Conservation (phyloP, 2,113 vertebrate genomes). For the Orcinus orca region DNA sequence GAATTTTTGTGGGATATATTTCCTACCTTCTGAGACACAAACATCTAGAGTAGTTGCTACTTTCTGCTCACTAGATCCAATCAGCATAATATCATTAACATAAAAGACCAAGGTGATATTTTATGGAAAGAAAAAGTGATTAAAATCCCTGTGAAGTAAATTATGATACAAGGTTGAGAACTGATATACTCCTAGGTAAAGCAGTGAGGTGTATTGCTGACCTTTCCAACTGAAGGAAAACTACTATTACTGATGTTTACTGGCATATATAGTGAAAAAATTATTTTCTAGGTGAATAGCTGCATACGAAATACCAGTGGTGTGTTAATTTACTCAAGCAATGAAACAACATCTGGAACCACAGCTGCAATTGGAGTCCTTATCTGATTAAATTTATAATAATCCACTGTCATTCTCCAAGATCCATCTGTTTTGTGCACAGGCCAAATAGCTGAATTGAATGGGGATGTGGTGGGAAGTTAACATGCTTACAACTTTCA, state of each 20-base stretch:
- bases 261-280: background rate
- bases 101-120: background rate
- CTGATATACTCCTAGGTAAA: background rate
- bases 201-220: background rate
- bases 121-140: background rate
- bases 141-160: background rate
- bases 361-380: background rate
- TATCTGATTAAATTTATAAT: background rate
- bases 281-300: background rate
- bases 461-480: background rate
- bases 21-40: background rate
- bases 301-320: background rate
- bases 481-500: background rate
- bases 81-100: background rate
- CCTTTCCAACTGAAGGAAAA: background rate
- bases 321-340: background rate
- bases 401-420: background rate
- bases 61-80: background rate
- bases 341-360: background rate
- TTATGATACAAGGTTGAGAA: background rate
- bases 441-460: background rate
- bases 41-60: background rate
- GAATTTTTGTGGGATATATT: background rate
- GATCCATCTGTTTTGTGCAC: background rate
- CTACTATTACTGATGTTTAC: background rate